phyloP scores from a whole-genome alignment of 1,140 invertebrate genomes.

The Melitaea cinxia region DNA sequence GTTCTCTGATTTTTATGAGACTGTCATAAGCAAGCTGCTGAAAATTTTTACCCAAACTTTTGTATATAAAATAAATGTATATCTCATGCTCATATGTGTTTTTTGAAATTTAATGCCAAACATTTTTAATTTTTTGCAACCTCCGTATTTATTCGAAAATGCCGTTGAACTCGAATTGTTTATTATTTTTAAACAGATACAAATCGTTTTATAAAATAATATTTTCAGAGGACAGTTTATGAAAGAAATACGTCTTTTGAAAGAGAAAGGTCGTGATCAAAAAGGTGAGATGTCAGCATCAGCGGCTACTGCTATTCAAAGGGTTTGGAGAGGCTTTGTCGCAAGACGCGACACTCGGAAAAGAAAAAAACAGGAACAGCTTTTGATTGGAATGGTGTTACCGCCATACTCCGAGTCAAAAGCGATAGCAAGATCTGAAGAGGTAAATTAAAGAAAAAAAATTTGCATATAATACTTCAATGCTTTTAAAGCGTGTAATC shows the following conservation, averaged over 20 bases:
- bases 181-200: too few species aligned
- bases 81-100: too few species aligned
- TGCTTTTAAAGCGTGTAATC: neutral
- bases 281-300: conserved; percentile 82
- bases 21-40: too few species aligned
- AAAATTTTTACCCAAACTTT: neutral
- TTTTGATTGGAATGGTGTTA: conserved; percentile 90
- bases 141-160: too few species aligned
- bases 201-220: too few species aligned
- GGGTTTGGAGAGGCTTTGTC: conserved; percentile 91
- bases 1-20: too few species aligned
- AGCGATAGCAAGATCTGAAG: conserved; percentile 71
- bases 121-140: too few species aligned
- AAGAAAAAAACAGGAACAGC: conserved; percentile 90
- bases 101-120: too few species aligned
- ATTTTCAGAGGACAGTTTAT: conserved; percentile 91
- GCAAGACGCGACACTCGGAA: conserved; percentile 86
- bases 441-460: conserved; percentile 46
- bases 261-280: conserved; percentile 86
- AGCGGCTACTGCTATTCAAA: conserved; percentile 90
- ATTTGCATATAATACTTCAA: neutral
- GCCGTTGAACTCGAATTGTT: too few species aligned
- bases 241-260: conserved; percentile 91
- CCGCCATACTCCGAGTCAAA: conserved; percentile 75
- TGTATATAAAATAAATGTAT: neutral